These are phyloP conservation scores for Halcyon leucocephala DNA, from an alignment of 2,797 vertebrate genomes.

Conservation along the genomic window DNA sequence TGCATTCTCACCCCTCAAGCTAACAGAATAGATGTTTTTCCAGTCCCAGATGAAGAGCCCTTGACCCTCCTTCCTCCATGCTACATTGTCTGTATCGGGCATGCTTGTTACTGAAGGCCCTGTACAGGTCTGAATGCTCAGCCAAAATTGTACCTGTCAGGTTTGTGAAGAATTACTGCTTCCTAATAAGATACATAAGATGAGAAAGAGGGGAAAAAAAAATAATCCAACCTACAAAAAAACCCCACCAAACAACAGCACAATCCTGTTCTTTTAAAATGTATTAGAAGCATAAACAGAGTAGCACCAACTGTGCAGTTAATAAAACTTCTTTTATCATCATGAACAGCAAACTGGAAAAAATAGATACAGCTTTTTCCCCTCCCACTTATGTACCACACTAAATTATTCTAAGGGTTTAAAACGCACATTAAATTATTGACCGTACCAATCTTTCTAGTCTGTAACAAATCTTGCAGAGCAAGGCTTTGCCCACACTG, in stretches of 20 bases:
- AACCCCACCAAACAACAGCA: rapidly evolving
- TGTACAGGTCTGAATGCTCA: not conserved
- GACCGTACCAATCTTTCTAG: not conserved
- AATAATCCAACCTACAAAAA: not conserved
- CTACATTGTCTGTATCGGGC: not conserved
- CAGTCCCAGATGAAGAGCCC: not conserved
- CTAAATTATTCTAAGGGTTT: not conserved
- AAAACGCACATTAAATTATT: constrained; percentile 13
- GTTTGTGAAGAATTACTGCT: not conserved
- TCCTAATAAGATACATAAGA: not conserved
- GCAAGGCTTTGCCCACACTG: not conserved
- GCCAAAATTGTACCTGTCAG: not conserved
- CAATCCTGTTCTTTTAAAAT: not conserved
- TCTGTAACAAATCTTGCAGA: not conserved
- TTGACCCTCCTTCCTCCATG: not conserved
- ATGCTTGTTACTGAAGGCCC: not conserved
- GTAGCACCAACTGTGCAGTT: not conserved
- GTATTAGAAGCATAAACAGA: not conserved
- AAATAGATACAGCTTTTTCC: not conserved
- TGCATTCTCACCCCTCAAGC: not conserved
- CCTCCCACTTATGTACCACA: not conserved
- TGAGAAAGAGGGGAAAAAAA: rapidly evolving
- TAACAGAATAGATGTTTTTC: not conserved
- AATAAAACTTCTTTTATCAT: not conserved
- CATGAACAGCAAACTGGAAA: not conserved